Evolutionary conservation across 2,888 invertebrate genomes (phyloP).

Genomic region (Epistrophella euchroma): DNA sequence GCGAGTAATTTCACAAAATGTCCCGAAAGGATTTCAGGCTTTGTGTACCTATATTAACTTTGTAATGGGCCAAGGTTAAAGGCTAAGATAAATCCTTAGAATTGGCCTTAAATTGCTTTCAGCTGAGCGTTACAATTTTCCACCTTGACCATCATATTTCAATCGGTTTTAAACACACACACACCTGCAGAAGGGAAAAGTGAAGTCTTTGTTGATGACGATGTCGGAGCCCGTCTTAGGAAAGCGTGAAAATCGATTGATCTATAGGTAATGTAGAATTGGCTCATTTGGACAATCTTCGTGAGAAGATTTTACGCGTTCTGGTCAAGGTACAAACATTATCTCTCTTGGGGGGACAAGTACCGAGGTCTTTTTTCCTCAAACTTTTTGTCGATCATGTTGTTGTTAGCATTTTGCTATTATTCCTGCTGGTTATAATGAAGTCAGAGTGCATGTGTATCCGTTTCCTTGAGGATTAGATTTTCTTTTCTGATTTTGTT

Average conservation of each 20-base stretch:
- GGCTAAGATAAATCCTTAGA: conserved; percentile 48
- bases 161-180: conserved; percentile 49
- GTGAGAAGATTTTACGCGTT: conserved; percentile 66
- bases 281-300: conserved; percentile 65
- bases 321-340: conserved; percentile 38
- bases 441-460: conserved; percentile 64
- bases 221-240: not conserved
- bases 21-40: conserved; percentile 53
- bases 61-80: conserved; percentile 30
- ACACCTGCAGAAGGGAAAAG: conserved; percentile 7
- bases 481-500: conserved; percentile 9
- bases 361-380: not conserved
- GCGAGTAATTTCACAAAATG: conserved; percentile 68
- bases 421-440: conserved; percentile 69
- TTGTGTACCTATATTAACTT: not conserved
- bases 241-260: conserved; percentile 58
- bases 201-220: not conserved
- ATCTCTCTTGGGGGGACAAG: conserved; percentile 35
- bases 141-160: conserved; percentile 60
- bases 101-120: conserved; percentile 60
- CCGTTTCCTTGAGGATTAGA: conserved; percentile 64
- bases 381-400: not conserved
- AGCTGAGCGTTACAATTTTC: conserved; percentile 55
- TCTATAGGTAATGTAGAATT: conserved; percentile 61
- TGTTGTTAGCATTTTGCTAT: conserved; percentile 14